Evolutionary conservation across 2,888 invertebrate genomes (phyloP), one percentile per base, ranked within the genome.

Genomic region (Melieria crassipennis): DNA sequence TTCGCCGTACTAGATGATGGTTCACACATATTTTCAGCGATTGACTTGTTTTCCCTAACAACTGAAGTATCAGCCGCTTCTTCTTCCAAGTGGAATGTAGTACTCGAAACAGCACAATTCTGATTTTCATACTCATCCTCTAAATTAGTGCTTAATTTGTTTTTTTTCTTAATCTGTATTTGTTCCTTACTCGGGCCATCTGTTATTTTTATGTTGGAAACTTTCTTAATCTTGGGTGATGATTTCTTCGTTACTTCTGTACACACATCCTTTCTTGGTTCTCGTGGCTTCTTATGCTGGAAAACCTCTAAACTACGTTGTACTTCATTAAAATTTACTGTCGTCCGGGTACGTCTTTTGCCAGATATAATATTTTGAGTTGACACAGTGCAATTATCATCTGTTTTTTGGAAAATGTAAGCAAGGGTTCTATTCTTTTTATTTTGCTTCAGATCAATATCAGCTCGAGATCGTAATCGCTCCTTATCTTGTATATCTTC

Each of bases 351-450:
- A 1, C 82, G 77, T 0, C 85, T 76, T 65, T 85, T 86, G 2
- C 86, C 86, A 0, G 73, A 72, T 7, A 86, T 80, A 7, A 86
- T 86, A 68, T 86, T 86, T 48, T 86, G 84, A 0, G 83, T 83
- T 4, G 86, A 86, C 1, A 86, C 79, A 11, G 79, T 78, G 10
- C 84, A 84, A 46, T 83, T 84, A 57, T 85, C 86, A 65, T 63
- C 78, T 4, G 80, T 77, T 58, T 76, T 83, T 30, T 81, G 79
- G 42, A 84, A 84, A 57, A 84, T 79, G 10, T 72, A 76, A 2
- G 79, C 80, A n/a, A 83, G 66, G 57, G 58, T 70, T 56, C 72
- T 77, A 11, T 69, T 78, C 4, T 65, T 72, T 2, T 77, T 74
- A 4, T 70, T 69, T 48, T 73, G 63, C 45, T 66, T 70, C 5